Percentiles rank a stretch among this genome's conserved stretches.
phyloP scores from a whole-genome alignment of 2,797 vertebrate species.

The Phaenicophaeus curvirostris region DNA sequence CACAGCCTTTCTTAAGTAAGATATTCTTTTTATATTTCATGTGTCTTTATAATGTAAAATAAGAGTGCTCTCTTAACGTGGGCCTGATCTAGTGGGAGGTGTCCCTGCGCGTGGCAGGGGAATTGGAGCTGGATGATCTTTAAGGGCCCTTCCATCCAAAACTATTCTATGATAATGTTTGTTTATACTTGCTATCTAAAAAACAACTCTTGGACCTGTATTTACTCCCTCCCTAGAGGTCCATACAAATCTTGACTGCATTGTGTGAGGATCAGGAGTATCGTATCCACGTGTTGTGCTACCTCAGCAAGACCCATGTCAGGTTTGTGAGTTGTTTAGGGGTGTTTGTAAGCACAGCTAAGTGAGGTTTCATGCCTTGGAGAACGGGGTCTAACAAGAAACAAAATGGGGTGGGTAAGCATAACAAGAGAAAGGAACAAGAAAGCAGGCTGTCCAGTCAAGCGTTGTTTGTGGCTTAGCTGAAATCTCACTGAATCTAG shows the following conservation, averaged over 20 bases:
- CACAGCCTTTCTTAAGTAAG: neutral
- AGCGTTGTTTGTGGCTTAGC: neutral
- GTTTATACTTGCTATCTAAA: constrained; percentile 2
- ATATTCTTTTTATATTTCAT: neutral
- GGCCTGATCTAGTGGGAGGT: no score
- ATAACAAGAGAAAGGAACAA: neutral
- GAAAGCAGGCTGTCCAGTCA: neutral
- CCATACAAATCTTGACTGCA: neutral
- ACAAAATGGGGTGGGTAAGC: neutral
- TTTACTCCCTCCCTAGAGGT: neutral
- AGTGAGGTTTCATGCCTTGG: neutral
- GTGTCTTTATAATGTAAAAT: neutral
- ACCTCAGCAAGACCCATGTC: fast-evolving
- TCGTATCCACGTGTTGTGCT: neutral
- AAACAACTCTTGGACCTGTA: neutral
- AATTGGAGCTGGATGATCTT: no score
- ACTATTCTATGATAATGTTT: neutral
- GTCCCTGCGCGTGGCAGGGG: no score
- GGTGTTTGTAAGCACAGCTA: neutral
- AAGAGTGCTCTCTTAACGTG: neutral
- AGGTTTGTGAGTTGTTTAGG: neutral
- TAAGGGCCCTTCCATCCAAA: no score
- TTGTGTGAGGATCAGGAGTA: neutral
- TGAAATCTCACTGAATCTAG: neutral
- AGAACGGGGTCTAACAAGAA: neutral